Percentiles rank a stretch among this genome's conserved stretches.
These are phyloP conservation scores for Desmophyllum pertusum DNA, from an alignment of 92 coral and sea anemone species.

Conservation along the genomic window DNA sequence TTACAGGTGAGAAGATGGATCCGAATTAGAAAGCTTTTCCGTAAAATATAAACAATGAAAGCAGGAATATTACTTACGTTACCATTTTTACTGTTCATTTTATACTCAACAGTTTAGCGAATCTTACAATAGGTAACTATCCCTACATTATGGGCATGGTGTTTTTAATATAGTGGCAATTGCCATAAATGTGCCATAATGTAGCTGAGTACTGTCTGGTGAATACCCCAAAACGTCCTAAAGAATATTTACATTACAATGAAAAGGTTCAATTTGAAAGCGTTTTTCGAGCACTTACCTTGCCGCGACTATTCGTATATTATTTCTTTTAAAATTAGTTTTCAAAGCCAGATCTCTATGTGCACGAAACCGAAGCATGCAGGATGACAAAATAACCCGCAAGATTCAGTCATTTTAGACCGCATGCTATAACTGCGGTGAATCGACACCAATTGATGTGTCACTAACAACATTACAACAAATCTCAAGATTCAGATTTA, in stretches of 20 bases:
- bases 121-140: background rate
- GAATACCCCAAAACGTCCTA: background rate
- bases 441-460: too few relatives aligned
- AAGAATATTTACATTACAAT: background rate
- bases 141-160: background rate
- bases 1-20: background rate
- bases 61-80: background rate
- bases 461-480: too few relatives aligned
- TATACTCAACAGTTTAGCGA: background rate
- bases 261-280: background rate
- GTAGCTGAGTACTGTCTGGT: too few relatives aligned
- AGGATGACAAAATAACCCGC: too few relatives aligned
- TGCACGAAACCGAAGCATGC: background rate
- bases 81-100: background rate
- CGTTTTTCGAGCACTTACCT: background rate
- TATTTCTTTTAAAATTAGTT: background rate
- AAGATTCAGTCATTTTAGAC: too few relatives aligned
- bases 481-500: background rate
- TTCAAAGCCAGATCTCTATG: background rate
- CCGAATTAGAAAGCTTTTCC: background rate
- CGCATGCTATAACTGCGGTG: too few relatives aligned
- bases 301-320: background rate
- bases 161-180: background rate
- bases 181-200: background rate
- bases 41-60: background rate